Evolutionary conservation across 2,113 vertebrate genomes (phyloP).

Genomic region (Manacus vitellinus): DNA sequence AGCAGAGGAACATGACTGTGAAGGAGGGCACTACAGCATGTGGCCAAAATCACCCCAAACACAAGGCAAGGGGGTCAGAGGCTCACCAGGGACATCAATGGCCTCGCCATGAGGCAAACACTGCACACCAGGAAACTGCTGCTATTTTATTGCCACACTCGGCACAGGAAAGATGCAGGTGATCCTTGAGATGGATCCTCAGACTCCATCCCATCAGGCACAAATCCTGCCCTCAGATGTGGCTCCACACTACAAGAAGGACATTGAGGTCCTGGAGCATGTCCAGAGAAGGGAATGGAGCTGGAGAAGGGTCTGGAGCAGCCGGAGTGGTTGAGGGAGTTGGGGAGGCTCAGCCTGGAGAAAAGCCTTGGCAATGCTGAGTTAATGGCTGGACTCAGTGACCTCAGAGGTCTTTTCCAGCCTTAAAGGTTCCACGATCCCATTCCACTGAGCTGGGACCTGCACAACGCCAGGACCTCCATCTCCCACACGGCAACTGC

Average conservation of each 20-base stretch:
- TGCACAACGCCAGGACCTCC: fast-evolving
- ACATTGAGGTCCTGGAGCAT: not conserved
- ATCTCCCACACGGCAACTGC: fast-evolving
- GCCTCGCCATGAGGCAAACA: fast-evolving
- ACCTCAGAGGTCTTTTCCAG: not conserved
- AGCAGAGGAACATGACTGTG: not conserved
- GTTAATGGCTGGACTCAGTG: fast-evolving
- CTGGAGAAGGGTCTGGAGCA: not conserved
- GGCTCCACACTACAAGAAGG: not conserved
- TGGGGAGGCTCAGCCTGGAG: not conserved
- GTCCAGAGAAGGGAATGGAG: not conserved
- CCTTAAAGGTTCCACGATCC: fast-evolving
- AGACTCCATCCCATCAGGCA: not conserved
- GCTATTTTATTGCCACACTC: not conserved
- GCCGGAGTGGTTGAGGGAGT: not conserved
- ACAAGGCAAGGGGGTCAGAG: fast-evolving
- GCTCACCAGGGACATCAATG: fast-evolving
- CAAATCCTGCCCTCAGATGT: not conserved
- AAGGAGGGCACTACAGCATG: not conserved
- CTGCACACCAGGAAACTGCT: not conserved
- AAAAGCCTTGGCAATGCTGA: not conserved
- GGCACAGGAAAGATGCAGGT: not conserved
- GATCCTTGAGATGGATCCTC: not conserved
- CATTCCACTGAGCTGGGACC: fast-evolving
- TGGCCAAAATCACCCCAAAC: fast-evolving